A percentile compares a stretch with the other conserved stretches of the same genome.
These are phyloP conservation scores for Synaphobranchus kaupii DNA, from an alignment of 2,797 vertebrate species.

Conservation along the genomic window DNA sequence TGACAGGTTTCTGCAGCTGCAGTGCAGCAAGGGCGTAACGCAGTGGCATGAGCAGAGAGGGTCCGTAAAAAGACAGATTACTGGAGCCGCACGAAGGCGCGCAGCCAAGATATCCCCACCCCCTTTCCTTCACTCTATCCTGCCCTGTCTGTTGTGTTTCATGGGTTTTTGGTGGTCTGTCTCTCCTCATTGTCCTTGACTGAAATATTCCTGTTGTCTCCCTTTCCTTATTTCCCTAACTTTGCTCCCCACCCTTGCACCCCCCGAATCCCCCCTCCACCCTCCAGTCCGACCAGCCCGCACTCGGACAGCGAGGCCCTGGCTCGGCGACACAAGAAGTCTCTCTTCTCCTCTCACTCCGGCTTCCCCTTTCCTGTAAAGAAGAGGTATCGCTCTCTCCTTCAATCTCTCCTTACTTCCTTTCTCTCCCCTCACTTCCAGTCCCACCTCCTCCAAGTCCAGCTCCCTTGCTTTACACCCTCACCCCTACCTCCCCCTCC, in stretches of 20 bases:
- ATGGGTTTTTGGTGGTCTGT: neutral
- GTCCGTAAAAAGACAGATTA: neutral
- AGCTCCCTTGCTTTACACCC: neutral
- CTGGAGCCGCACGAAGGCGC: neutral
- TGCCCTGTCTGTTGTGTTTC: neutral
- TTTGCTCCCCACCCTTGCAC: neutral
- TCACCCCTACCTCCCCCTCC: neutral
- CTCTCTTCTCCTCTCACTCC: slow-evolving; percentile 41
- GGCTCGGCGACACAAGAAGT: slow-evolving; percentile 19
- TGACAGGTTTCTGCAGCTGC: neutral
- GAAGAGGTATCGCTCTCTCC: slow-evolving; percentile 38
- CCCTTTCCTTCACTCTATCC: neutral
- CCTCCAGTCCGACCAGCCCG: slow-evolving; percentile 17
- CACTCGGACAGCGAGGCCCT: slow-evolving; percentile 39
- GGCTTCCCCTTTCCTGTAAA: slow-evolving; percentile 44
- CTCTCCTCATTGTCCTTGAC: neutral
- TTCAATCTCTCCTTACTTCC: neutral
- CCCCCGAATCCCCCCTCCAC: neutral
- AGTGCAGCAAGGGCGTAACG: neutral
- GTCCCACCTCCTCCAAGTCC: neutral
- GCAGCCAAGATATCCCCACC: neutral
- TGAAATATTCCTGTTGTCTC: slow-evolving; percentile 32
- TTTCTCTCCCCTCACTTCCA: slow-evolving; percentile 3
- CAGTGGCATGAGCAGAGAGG: neutral
- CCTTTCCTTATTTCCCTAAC: neutral